A percentile compares a stretch with the other conserved stretches of the same genome.
Conservation (phyloP, 2,797 vertebrate species). For the Pantherophis alleghaniensis region DNA sequence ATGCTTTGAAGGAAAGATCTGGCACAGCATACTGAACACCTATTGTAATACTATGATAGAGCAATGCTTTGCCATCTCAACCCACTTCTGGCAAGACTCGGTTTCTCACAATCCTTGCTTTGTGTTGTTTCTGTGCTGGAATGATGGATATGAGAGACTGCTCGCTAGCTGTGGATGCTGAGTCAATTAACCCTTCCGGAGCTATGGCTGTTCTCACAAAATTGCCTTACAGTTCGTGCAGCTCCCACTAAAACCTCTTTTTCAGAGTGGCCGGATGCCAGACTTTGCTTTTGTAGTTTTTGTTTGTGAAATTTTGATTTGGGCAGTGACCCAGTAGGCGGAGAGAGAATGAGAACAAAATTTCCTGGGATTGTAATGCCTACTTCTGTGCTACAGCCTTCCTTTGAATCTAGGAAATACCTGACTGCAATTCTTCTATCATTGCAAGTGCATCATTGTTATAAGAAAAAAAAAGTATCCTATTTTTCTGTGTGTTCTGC, state of each 20-base stretch:
- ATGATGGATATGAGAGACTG: conserved; percentile 45
- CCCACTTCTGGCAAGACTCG: conserved; percentile 43
- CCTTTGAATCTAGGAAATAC: background rate
- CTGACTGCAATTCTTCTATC: background rate
- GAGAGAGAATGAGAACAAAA: background rate
- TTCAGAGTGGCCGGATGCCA: background rate
- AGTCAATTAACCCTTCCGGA: conserved; percentile 54
- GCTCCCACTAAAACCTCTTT: background rate
- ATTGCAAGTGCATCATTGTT: background rate
- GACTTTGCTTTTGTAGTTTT: background rate
- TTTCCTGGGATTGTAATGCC: background rate
- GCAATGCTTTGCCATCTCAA: conserved; percentile 23
- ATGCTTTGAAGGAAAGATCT: background rate
- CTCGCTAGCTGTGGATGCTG: background rate
- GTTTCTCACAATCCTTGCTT: conserved; percentile 60
- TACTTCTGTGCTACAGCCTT: background rate
- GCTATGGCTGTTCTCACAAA: rapidly evolving
- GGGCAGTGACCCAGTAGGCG: background rate
- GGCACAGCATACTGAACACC: background rate
- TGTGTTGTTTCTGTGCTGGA: conserved; percentile 49
- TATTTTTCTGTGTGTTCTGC: background rate
- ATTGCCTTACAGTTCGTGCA: background rate
- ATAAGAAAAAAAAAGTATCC: background rate
- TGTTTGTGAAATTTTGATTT: background rate
- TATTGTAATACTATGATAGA: conserved; percentile 47